A percentile compares a stretch with the other conserved stretches of the same genome.
Conservation (phyloP, 2,888 invertebrate genomes). For the Morpho deidamia region DNA sequence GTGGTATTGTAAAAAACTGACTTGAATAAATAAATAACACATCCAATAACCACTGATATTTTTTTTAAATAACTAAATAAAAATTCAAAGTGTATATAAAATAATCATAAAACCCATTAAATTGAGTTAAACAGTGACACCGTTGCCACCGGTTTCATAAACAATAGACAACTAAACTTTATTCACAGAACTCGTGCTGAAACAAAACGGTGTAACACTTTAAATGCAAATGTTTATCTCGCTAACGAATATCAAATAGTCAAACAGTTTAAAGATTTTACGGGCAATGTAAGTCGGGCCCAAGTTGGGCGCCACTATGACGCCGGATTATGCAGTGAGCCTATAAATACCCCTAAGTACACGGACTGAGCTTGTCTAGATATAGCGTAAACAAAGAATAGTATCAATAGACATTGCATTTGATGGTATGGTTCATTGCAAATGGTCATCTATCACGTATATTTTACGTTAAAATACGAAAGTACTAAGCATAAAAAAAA, state of each 20-base stretch:
- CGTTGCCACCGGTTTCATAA: slow-evolving; percentile 26
- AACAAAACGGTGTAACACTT: slow-evolving; percentile 4
- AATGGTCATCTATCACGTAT: too few species aligned
- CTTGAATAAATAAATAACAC: too few species aligned
- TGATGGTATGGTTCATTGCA: too few species aligned
- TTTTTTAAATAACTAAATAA: neutral
- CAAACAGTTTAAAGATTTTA: neutral
- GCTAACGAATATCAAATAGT: neutral
- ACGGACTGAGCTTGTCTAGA: too few species aligned
- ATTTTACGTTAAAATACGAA: too few species aligned
- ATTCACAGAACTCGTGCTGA: slow-evolving; percentile 17
- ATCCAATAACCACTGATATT: too few species aligned
- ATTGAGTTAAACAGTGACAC: slow-evolving; percentile 31
- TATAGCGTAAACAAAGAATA: too few species aligned
- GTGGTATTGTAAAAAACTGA: too few species aligned
- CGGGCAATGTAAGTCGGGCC: slow-evolving; percentile 22
- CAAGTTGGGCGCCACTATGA: slow-evolving; percentile 38
- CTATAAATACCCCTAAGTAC: too few species aligned
- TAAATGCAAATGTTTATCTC: slow-evolving; percentile 5
- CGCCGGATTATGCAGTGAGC: slow-evolving; percentile 18
- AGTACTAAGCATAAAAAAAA: too few species aligned
- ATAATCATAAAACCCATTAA: slow-evolving; percentile 41
- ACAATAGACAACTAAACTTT: slow-evolving; percentile 38
- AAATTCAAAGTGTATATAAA: neutral
- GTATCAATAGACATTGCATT: too few species aligned